These are phyloP conservation scores for Scomber japonicus DNA, from an alignment of 2,113 vertebrate species.

Conservation along the genomic window DNA sequence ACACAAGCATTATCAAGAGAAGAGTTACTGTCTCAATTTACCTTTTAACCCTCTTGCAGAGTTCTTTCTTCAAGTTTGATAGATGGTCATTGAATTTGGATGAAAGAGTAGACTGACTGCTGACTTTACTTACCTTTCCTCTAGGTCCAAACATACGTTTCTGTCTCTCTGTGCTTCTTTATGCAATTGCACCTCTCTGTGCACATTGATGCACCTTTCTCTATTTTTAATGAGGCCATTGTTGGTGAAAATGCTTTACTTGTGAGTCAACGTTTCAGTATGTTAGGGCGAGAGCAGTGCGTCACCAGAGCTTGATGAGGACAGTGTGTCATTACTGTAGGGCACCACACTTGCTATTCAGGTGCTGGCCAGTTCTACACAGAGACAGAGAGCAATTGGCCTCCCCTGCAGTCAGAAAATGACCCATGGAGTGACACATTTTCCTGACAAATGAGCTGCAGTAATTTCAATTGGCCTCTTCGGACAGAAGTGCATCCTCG, in stretches of 20 bases:
- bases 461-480: constrained; percentile 65
- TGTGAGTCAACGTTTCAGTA: constrained; percentile 45
- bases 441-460: constrained; percentile 67
- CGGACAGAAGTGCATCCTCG: constrained; percentile 21
- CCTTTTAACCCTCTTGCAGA: no score
- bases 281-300: constrained; percentile 12
- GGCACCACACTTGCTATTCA: constrained; percentile 47
- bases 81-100: no score
- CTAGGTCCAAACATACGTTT: background rate
- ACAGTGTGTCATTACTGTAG: constrained; percentile 50
- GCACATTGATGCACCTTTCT: background rate
- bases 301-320: constrained; percentile 36
- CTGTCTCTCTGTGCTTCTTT: background rate
- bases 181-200: background rate
- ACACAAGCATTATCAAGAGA: no score
- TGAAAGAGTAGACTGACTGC: no score
- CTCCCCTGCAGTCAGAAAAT: constrained; percentile 17
- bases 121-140: no score
- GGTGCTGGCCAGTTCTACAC: constrained; percentile 21
- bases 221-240: constrained; percentile 36
- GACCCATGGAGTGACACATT: constrained; percentile 54
- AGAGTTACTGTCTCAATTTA: no score
- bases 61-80: no score
- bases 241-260: constrained; percentile 7
- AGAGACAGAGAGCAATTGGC: constrained; percentile 30